Conservation (phyloP, 2,888 invertebrate genomes). For the Bruchidius siliquastri region DNA sequence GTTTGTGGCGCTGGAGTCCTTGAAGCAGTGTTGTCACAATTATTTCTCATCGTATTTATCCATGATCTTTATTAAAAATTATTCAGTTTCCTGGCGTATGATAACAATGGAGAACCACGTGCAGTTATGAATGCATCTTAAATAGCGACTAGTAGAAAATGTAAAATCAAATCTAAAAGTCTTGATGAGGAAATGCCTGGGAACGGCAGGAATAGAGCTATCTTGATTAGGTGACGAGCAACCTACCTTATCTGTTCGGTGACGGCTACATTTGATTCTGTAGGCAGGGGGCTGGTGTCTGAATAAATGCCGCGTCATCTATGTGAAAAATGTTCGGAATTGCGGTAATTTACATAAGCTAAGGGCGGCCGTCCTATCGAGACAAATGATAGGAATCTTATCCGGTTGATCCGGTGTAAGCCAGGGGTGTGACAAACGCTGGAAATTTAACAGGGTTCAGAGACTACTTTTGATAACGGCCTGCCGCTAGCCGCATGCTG, state of each 20-base stretch:
- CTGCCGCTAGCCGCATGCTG: neutral
- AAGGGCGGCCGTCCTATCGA: neutral
- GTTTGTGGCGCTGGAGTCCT: too few species aligned
- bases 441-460: conserved; percentile 13
- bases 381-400: neutral
- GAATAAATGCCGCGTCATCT: neutral
- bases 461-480: neutral
- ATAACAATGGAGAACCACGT: too few species aligned
- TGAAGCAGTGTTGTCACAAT: too few species aligned
- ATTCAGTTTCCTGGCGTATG: too few species aligned
- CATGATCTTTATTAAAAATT: too few species aligned
- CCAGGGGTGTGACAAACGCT: conserved; percentile 9
- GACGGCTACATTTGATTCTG: neutral
- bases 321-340: neutral
- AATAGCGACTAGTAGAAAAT: too few species aligned
- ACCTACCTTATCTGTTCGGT: neutral
- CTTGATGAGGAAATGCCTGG: too few species aligned
- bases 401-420: neutral
- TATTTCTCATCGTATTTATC: too few species aligned
- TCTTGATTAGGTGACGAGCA: neutral
- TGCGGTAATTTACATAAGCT: neutral
- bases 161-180: too few species aligned
- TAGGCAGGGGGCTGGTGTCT: neutral
- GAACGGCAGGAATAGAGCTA: too few species aligned
- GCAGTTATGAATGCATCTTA: too few species aligned